Percentiles rank a stretch among this genome's conserved stretches.
Evolutionary conservation across 1,140 invertebrate species (phyloP).

Genomic region (Caerostris darwini): DNA sequence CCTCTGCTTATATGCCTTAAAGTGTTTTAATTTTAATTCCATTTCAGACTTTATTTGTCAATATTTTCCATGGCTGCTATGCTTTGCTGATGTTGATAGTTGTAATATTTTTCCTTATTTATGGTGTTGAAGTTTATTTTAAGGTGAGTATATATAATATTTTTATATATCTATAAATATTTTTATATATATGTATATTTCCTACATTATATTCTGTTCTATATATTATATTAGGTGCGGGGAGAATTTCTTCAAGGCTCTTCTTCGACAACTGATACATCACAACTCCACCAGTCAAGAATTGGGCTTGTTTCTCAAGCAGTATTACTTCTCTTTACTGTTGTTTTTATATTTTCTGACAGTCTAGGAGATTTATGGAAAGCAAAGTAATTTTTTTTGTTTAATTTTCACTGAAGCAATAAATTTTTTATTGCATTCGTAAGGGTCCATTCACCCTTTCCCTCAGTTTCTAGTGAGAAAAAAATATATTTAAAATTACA

Average conservation of each 20-base stretch:
- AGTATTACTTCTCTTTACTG: slow-evolving; percentile 91
- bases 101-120: slow-evolving; percentile 96
- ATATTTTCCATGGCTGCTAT: slow-evolving; percentile 95
- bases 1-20: no score
- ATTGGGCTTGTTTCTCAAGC: slow-evolving; percentile 94
- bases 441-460: no score
- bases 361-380: slow-evolving; percentile 96
- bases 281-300: slow-evolving; percentile 94
- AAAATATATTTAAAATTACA: no score
- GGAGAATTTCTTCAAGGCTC: slow-evolving; percentile 79
- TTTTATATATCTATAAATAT: neutral
- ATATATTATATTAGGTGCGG: slow-evolving; percentile 71
- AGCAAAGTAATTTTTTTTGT: slow-evolving; percentile 86
- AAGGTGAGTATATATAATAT: slow-evolving; percentile 86
- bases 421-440: neutral
- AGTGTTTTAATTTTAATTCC: neutral
- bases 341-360: slow-evolving; percentile 93
- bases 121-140: slow-evolving; percentile 96
- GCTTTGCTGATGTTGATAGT: slow-evolving; percentile 94
- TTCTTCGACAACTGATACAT: slow-evolving; percentile 83
- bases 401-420: neutral
- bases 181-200: neutral
- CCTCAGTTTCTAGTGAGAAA: no score
- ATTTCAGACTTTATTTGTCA: slow-evolving; percentile 78
- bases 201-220: neutral